phyloP scores from a whole-genome alignment of 2,113 vertebrate genomes.

The Willisornis vidua region DNA sequence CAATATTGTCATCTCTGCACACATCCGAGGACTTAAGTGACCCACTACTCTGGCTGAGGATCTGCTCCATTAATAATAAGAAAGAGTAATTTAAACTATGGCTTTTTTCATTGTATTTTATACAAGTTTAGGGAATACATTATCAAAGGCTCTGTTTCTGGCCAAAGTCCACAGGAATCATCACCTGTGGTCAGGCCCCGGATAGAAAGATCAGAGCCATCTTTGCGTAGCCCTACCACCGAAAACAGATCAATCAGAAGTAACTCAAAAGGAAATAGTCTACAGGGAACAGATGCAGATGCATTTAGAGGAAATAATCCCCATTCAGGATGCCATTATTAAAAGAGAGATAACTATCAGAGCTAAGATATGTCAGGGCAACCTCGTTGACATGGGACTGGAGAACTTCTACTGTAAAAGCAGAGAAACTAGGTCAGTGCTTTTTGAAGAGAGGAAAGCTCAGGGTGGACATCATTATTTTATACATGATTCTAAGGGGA shows the following conservation, averaged over 20 bases:
- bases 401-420: constrained; percentile 63
- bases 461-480: constrained; percentile 70
- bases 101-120: constrained; percentile 49
- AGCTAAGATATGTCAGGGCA: constrained; percentile 62
- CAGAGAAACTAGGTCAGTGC: constrained; percentile 68
- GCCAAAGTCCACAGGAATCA: constrained; percentile 55
- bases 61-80: constrained; percentile 47
- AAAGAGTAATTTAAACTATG: constrained; percentile 41
- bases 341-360: constrained; percentile 51
- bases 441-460: constrained; percentile 66
- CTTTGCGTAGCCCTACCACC: constrained; percentile 37
- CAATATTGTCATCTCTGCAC: constrained; percentile 42
- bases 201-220: constrained; percentile 58
- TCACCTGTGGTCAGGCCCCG: constrained; percentile 61
- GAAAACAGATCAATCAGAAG: constrained; percentile 60
- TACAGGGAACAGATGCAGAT: constrained; percentile 55
- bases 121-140: constrained; percentile 29
- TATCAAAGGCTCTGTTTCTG: constrained; percentile 62
- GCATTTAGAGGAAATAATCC: constrained; percentile 62
- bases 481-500: constrained; percentile 54
- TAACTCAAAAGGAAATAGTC: constrained; percentile 58
- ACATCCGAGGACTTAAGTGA: constrained; percentile 40
- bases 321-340: constrained; percentile 64
- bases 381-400: constrained; percentile 65
- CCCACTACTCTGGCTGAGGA: constrained; percentile 29